Evolutionary conservation across 2,113 vertebrate species (phyloP), one percentile per base, ranked within the genome.

Genomic region (Melierax canorus): DNA sequence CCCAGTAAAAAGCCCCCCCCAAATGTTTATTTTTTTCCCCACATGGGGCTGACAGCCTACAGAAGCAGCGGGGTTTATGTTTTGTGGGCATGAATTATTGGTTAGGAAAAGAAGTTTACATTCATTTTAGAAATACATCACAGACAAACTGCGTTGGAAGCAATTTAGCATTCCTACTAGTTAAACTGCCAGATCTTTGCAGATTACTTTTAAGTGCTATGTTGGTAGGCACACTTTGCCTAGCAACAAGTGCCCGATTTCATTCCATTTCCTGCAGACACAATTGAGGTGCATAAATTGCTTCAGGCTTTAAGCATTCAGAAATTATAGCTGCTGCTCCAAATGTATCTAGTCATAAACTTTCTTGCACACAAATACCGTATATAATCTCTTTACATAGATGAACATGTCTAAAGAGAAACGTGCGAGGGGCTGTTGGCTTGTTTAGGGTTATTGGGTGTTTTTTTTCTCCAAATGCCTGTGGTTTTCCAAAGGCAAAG

Each of bases 231-330:
- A 91, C 46, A 34, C 19, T 96, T 93, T 94, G 94, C 96, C 92
- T 96, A 95, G 96, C 95, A 97, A 97, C 96, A 94, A 76, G 93
- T 94, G 90, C 74, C 85, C 92, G 66, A 78, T 94, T 92, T 95
- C 69, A 92, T 92, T 93, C 66, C 39, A 64, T 87, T 96, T 94
- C 69, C 91, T 82, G 64, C 1, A 2, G 18, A 22, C 62, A 87
- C 66, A 91, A 89, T 38, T 81, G 56, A 92, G 20, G 39, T 68
- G 83, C 68, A 21, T 30, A 92, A 91, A 94, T 91, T 78, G 60
- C 79, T 90, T 91, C 74, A 56, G 77, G 62, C 38, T 94, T 84
- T 59, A 87, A 91, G 68, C 22, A 64, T 45, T 94, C 51, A 77
- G 32, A 45, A 94, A 72, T 91, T 72, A 76, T 15, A 93, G 20